Base-by-base conservation (phyloP, 2,113 vertebrate species). In the Anoplopoma fimbria region DNA sequence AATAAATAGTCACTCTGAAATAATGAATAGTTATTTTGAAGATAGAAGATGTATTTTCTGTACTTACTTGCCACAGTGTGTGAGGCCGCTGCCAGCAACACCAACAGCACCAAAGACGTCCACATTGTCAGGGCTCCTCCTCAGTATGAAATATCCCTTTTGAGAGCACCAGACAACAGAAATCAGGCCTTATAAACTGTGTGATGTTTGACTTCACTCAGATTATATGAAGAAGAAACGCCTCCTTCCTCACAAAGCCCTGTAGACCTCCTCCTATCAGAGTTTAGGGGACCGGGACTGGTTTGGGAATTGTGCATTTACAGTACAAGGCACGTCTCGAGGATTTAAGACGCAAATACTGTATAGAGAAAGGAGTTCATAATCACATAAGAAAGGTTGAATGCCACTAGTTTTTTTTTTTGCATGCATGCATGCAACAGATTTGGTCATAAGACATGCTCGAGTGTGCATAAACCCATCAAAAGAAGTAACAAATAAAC, bases 11-110 rank as follows among this genome's bases (percentile, higher is more conserved):
- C 5, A 21, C 70, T 58, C 19, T 61, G 55, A 31, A 60, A 6
- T 62, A 38, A 8, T 47, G n/a, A n/a, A n/a, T 49, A 4, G 13
- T 7, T 25, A 60, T 60, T 13, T 62, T 10, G 14, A 65, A 9
- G 29, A 14, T 33, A 34, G 21, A 14, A n/a, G 29, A 34, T 17
- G 21, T 36, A 14, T 42, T 60, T n/a, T 74, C 31, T 79, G 8
- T 87, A 94, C 94, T 94, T 60, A 94, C 94, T 93, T 25, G 92
- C 92, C 47, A 13, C 80, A 55, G 91, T 51, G 53, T 75, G 87
- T 62, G 91, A 89, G 53, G 82, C 73, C 1, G 53, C 79, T 7
- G 77, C 81, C 80, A 94, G 53, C 79, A 94, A 68, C 79, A 92
- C n/a, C 82, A 93, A 12, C 80, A 92, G 61, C 7, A 85, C 61